A percentile compares a stretch with the other conserved stretches of the same genome.
These are phyloP conservation scores for Dreissena rostriformis DNA, from an alignment of 1,140 invertebrate genomes.

Conservation along the genomic window DNA sequence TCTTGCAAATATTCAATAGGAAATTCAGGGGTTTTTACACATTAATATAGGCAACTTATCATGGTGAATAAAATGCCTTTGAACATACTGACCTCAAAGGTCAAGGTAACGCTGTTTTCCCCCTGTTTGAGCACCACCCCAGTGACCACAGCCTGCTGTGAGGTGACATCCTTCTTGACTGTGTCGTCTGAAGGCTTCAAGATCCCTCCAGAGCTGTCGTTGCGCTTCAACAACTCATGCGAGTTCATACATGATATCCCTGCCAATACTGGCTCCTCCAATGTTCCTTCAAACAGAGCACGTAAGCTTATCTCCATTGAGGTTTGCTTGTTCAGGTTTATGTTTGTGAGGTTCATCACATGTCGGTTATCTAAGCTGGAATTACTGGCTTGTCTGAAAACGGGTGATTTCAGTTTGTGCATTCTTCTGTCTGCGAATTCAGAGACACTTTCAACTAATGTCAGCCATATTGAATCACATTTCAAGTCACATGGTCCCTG, in stretches of 20 bases:
- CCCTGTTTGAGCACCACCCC: constrained; percentile 64
- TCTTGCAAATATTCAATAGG: too few species aligned
- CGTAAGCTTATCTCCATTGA: constrained; percentile 85
- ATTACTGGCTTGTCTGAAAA: constrained; percentile 62
- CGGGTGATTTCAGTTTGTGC: constrained; percentile 76
- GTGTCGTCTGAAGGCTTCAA: constrained; percentile 11
- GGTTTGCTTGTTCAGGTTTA: constrained; percentile 62
- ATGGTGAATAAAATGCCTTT: neutral
- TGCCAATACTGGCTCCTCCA: constrained; percentile 84
- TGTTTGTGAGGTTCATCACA: constrained; percentile 64
- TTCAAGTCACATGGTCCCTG: constrained; percentile 81
- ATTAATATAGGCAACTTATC: too few species aligned
- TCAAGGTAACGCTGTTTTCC: constrained; percentile 59
- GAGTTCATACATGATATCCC: constrained; percentile 79
- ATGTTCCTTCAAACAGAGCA: constrained; percentile 88
- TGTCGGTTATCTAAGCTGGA: constrained; percentile 62
- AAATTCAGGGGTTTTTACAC: too few species aligned
- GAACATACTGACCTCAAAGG: constrained; percentile 29
- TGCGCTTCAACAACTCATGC: constrained; percentile 72
- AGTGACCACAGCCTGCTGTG: constrained; percentile 28
- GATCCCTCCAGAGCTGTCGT: constrained; percentile 79
- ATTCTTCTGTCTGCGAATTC: constrained; percentile 35
- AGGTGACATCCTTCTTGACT: constrained; percentile 37
- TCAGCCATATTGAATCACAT: constrained; percentile 65
- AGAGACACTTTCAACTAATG: constrained; percentile 45